Evolutionary conservation across 2,888 invertebrate genomes (phyloP).

Genomic region (Oxyteleia sp.): DNA sequence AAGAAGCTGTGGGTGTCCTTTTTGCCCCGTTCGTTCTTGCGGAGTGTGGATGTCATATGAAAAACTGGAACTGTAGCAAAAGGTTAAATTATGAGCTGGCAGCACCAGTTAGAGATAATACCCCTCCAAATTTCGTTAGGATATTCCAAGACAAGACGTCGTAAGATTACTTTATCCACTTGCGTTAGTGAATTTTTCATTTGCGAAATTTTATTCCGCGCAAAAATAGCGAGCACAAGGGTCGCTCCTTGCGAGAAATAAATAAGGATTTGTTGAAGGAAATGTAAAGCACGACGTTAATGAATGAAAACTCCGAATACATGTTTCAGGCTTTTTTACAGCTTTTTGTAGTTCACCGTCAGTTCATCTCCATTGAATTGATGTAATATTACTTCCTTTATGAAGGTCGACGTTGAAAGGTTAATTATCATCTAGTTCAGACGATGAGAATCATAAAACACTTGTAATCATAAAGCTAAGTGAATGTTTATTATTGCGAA

Average conservation of each 20-base stretch:
- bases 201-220: constrained; percentile 6
- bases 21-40: constrained; percentile 31
- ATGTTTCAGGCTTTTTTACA: constrained; percentile 5
- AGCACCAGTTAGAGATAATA: constrained; percentile 50
- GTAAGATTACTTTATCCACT: constrained; percentile 35
- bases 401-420: constrained; percentile 24
- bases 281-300: constrained; percentile 28
- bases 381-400: constrained; percentile 21
- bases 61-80: constrained; percentile 50
- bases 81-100: constrained; percentile 60
- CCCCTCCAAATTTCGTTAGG: constrained; percentile 52
- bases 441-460: constrained; percentile 21
- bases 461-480: background rate
- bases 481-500: constrained; percentile 11
- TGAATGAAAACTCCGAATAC: constrained; percentile 10
- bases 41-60: constrained; percentile 41
- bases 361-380: constrained; percentile 34
- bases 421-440: constrained; percentile 19
- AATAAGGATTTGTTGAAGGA: constrained; percentile 24
- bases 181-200: constrained; percentile 28
- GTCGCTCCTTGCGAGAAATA: constrained; percentile 22
- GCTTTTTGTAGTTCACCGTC: constrained; percentile 14
- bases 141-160: constrained; percentile 26
- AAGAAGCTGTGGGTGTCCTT: constrained; percentile 30
- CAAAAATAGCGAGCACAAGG: background rate